Evolutionary conservation across 2,888 invertebrate species (phyloP).

Genomic region (Lissonota sp.): DNA sequence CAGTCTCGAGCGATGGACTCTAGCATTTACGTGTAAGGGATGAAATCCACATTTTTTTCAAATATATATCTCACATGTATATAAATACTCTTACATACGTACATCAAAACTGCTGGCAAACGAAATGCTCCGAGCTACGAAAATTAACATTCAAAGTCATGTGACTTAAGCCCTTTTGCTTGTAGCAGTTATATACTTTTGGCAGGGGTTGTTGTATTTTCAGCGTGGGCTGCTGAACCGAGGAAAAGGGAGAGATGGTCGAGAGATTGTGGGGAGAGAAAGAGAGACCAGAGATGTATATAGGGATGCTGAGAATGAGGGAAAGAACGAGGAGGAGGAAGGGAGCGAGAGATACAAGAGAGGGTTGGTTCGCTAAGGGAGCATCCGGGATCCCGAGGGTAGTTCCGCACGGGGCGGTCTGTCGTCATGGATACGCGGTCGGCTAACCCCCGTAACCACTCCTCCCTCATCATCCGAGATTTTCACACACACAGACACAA

Average conservation of each 20-base stretch:
- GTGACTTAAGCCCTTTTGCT: no score
- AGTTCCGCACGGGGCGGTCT: conserved; percentile 81
- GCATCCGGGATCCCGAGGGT: conserved; percentile 81
- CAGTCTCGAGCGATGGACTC: no score
- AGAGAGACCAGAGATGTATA: conserved; percentile 10
- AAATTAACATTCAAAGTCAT: no score
- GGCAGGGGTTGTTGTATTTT: conserved; percentile 30
- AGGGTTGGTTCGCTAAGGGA: conserved; percentile 67
- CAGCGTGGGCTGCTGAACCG: conserved; percentile 44
- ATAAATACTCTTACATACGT: not conserved
- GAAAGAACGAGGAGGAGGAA: conserved; percentile 45
- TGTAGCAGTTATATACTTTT: not conserved
- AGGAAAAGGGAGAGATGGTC: conserved; percentile 50
- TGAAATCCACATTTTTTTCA: conserved; percentile 35
- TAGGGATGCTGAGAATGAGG: not conserved
- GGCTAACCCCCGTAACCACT: conserved; percentile 80
- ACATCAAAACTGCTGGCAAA: not conserved
- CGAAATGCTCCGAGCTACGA: no score
- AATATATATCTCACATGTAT: conserved; percentile 5
- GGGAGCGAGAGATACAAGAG: conserved; percentile 48
- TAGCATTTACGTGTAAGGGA: conserved; percentile 37
- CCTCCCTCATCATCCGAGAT: conserved; percentile 67
- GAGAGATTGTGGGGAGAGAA: conserved; percentile 26
- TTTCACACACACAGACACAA: conserved; percentile 46
- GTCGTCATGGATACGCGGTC: conserved; percentile 83